phyloP scores from a whole-genome alignment of 2,797 vertebrate species.

The Dipus sagitta region DNA sequence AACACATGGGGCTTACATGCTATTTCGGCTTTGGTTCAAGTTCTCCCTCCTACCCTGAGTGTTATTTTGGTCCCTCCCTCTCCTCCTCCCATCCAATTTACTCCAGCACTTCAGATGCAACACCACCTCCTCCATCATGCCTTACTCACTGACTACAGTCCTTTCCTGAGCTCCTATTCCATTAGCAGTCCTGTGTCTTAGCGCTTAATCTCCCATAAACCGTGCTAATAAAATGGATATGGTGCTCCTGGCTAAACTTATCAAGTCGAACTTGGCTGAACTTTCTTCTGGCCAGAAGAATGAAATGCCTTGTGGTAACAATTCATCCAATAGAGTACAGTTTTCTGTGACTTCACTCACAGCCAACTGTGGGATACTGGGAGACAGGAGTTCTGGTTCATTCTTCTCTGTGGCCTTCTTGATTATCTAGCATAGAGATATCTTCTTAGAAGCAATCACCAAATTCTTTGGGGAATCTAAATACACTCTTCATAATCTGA shows the following conservation, averaged over 20 bases:
- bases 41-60: neutral
- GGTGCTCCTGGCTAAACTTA: conserved; percentile 69
- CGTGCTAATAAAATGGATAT: conserved; percentile 69
- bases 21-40: neutral
- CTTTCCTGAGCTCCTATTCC: conserved; percentile 55
- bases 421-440: neutral
- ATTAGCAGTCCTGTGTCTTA: conserved; percentile 58
- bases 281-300: conserved; percentile 66
- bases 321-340: conserved; percentile 37
- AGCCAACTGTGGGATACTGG: conserved; percentile 27
- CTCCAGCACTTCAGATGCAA: conserved; percentile 10
- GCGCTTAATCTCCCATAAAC: conserved; percentile 67
- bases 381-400: neutral
- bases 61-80: neutral
- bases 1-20: neutral
- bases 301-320: conserved; percentile 60
- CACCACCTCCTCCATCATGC: conserved; percentile 13
- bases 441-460: neutral
- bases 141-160: neutral
- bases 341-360: conserved; percentile 53
- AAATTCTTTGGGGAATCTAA: neutral
- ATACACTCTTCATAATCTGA: neutral
- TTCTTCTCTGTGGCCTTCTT: conserved; percentile 37
- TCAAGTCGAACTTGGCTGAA: conserved; percentile 68
- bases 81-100: neutral